phyloP scores from a whole-genome alignment of 2,888 invertebrate genomes.

The Tiliacea aurago region DNA sequence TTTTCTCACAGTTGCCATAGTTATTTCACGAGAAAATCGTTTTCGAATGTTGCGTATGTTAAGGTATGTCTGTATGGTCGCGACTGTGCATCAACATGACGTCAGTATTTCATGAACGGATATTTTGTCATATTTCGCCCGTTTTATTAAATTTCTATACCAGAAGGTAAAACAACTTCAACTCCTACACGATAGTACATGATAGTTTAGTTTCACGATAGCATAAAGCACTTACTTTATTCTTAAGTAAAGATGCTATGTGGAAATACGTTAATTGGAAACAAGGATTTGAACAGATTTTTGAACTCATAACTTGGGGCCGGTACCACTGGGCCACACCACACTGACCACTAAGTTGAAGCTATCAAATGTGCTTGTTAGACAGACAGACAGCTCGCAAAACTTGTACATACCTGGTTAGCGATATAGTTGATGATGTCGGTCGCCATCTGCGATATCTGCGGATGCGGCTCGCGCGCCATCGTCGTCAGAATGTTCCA shows the following conservation, averaged over 20 bases:
- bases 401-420: slow-evolving; percentile 91
- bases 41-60: neutral
- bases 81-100: neutral
- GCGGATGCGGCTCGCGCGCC: slow-evolving; percentile 96
- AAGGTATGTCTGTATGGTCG: neutral
- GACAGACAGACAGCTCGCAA: no score
- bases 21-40: neutral
- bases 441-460: slow-evolving; percentile 94
- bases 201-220: neutral
- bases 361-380: neutral
- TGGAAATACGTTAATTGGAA: neutral
- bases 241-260: neutral
- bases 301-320: neutral
- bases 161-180: neutral
- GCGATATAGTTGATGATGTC: slow-evolving; percentile 95
- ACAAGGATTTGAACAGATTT: neutral
- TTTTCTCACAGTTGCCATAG: neutral
- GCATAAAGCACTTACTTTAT: neutral
- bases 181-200: neutral
- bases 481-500: slow-evolving; percentile 96
- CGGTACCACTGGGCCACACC: neutral
- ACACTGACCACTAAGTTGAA: neutral
- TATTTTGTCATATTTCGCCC: neutral
- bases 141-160: neutral
- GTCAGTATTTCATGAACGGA: neutral